Percentiles rank a stretch among this genome's conserved stretches.
phyloP scores from a whole-genome alignment of 1,140 invertebrate species.

The Leptinotarsa lineolata region DNA sequence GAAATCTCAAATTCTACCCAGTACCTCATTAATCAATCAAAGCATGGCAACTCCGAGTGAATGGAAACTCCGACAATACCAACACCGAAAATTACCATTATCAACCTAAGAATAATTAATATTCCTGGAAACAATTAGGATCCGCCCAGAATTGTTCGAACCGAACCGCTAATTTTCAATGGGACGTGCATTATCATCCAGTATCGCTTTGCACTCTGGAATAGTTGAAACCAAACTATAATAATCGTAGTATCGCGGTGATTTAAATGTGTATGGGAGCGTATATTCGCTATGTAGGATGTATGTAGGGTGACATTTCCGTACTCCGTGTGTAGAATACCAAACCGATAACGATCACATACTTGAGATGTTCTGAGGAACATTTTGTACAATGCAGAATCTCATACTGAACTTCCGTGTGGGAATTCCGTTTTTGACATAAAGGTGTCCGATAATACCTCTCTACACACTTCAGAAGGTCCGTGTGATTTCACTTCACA shows the following conservation, averaged over 20 bases:
- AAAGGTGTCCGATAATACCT: too few relatives aligned
- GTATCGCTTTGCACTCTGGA: slow-evolving; percentile 12
- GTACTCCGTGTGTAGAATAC: neutral
- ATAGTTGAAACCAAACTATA: neutral
- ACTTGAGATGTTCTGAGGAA: neutral
- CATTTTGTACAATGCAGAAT: too few relatives aligned
- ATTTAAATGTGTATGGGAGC: slow-evolving; percentile 2
- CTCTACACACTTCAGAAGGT: too few relatives aligned
- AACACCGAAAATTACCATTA: neutral
- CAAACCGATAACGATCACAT: neutral
- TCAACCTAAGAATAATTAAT: neutral
- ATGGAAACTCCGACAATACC: neutral
- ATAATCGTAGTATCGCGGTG: neutral
- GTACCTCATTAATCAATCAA: neutral
- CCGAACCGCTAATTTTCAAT: slow-evolving; percentile 12
- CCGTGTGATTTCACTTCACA: too few relatives aligned
- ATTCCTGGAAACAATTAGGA: neutral
- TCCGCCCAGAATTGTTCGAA: neutral
- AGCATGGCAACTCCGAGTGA: neutral
- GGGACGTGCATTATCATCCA: slow-evolving; percentile 15
- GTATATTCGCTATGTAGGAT: slow-evolving; percentile 9
- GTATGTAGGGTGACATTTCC: neutral
- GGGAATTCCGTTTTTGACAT: too few relatives aligned
- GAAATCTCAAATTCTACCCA: neutral
- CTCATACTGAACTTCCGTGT: too few relatives aligned